Percentiles rank a stretch among this genome's conserved stretches.
Evolutionary conservation across 2,113 vertebrate genomes (phyloP).

Genomic region (Toxotes chatareus): DNA sequence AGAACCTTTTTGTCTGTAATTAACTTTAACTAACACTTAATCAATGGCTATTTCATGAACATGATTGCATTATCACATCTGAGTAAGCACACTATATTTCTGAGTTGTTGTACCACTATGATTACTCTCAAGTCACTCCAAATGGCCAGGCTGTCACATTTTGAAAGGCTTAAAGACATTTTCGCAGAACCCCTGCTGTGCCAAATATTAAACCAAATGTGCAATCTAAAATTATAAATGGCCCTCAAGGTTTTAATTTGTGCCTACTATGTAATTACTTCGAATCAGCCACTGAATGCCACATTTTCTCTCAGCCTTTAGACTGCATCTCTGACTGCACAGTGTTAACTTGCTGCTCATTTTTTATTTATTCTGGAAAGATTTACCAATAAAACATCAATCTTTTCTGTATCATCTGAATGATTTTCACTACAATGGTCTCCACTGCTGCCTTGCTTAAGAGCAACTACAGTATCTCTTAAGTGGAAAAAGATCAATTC

Average conservation of each 20-base stretch:
- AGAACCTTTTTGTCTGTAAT: conserved; percentile 42
- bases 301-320: neutral
- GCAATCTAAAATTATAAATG: conserved; percentile 53
- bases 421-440: neutral
- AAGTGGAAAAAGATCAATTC: conserved; percentile 44
- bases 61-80: conserved; percentile 49
- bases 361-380: conserved; percentile 10
- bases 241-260: conserved; percentile 54
- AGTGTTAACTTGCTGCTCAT: neutral
- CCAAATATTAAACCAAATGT: conserved; percentile 52
- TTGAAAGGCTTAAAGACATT: conserved; percentile 47
- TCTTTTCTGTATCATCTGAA: neutral
- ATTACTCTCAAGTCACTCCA: conserved; percentile 42
- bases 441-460: conserved; percentile 3
- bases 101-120: conserved; percentile 33
- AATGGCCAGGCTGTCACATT: conserved; percentile 41
- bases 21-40: conserved; percentile 64
- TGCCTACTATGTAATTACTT: conserved; percentile 55
- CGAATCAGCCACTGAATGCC: conserved; percentile 45
- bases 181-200: conserved; percentile 19
- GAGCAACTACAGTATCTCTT: neutral
- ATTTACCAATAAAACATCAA: neutral
- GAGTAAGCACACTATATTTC: conserved; percentile 14
- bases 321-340: neutral
- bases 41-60: conserved; percentile 55